Base-by-base conservation (phyloP, 2,113 vertebrate species). In the Promerops cafer region DNA sequence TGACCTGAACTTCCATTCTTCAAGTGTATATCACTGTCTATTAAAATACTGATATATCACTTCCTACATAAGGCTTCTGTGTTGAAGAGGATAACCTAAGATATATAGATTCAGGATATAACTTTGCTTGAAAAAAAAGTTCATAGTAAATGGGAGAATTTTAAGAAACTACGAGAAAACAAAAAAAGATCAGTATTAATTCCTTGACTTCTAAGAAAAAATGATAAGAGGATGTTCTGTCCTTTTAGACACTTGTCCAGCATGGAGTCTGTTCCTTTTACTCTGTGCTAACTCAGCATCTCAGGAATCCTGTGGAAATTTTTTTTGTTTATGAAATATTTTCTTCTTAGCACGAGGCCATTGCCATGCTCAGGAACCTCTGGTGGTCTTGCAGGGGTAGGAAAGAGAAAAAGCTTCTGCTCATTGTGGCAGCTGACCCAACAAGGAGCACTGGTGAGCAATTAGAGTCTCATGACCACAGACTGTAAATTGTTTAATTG, bases 281-380 rank as follows among this genome's bases (percentile, higher is more conserved):
- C 30, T 89, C 10, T 33, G 35, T 94, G 95, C 93, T 97, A 80
- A 65, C 84, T 97, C 92, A 97, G 94, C 75, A 94, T 33, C 81
- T 94, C 22, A 82, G 72, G n/a, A 81, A 69, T 76, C 61, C 18
- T 23, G 19, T 68, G 40, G 64, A 50, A 82, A 19, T 42, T 64
- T 72, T 83, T 53, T 50, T 72, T 69, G 42, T 44, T 72, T 54
- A 39, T 61, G 65, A 89, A 92, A 75, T 91, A 45, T 84, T 96
- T 96, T 90, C 63, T 83, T 87, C 90, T 64, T 57, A 77, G 56
- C 10, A 5, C 4, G 18, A 93, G 83, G 71, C 88, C 31, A 8
- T 71, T 87, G 89, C 91, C 37, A 8, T 49, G 71, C 80, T 94
- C 79, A 70, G 89, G 91, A 91, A 59, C 85, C 37, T 83, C 50